Percentiles rank a stretch among this genome's conserved stretches.
These are phyloP conservation scores for Crypturellus undulatus DNA, from an alignment of 2,113 vertebrate genomes.

Conservation along the genomic window DNA sequence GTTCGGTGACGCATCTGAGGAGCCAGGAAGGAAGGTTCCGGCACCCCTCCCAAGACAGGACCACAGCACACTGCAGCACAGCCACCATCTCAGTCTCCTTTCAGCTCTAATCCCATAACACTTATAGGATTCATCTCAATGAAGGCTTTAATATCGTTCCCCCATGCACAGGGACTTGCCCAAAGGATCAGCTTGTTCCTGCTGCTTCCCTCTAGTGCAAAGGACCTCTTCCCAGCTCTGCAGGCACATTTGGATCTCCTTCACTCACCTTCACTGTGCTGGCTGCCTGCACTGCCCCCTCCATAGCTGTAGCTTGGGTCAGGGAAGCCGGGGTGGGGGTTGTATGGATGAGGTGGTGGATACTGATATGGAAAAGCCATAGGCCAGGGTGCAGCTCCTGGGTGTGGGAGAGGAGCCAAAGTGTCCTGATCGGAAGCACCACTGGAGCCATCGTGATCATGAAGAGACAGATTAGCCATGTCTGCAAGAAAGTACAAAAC, in stretches of 20 bases:
- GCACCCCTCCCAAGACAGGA: background rate
- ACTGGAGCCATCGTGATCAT: conserved; percentile 91
- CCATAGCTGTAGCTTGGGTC: conserved; percentile 85
- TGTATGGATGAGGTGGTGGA: conserved; percentile 90
- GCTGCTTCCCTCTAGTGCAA: background rate
- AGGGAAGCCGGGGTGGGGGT: conserved; percentile 84
- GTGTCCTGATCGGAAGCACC: conserved; percentile 90
- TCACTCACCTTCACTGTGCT: conserved; percentile 89
- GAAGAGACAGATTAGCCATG: conserved; percentile 88
- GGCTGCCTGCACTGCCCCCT: conserved; percentile 86
- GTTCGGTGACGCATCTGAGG: background rate
- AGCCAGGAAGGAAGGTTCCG: background rate
- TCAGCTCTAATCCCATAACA: accelerated
- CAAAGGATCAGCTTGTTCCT: background rate
- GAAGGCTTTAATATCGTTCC: background rate
- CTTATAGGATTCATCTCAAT: background rate
- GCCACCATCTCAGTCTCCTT: background rate
- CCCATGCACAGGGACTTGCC: accelerated
- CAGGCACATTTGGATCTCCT: background rate
- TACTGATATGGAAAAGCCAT: conserved; percentile 92
- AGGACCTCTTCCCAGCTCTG: background rate
- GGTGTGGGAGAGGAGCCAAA: conserved; percentile 91
- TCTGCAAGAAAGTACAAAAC: conserved; percentile 75
- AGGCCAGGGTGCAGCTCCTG: conserved; percentile 94
- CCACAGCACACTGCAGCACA: accelerated